Conservation (phyloP, 2,888 invertebrate species). For the Aspidapion aeneum region DNA sequence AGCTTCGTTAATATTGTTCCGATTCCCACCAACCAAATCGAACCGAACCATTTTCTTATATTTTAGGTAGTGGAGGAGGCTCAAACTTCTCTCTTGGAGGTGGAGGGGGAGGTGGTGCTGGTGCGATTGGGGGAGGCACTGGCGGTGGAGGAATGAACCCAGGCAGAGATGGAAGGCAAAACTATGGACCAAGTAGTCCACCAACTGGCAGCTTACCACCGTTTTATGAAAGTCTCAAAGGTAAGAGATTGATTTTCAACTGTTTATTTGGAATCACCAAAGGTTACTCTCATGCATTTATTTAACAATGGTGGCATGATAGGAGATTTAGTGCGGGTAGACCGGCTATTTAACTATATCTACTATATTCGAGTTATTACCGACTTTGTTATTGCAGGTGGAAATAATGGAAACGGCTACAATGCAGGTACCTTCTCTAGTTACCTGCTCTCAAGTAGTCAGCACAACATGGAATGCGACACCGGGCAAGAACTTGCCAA, state of each 20-base stretch:
- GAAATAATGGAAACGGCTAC: slow-evolving; percentile 66
- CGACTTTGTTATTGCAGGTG: no score
- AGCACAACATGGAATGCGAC: slow-evolving; percentile 73
- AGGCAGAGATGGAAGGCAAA: slow-evolving; percentile 78
- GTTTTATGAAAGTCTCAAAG: slow-evolving; percentile 81
- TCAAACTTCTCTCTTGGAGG: slow-evolving; percentile 42
- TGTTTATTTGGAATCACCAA: no score
- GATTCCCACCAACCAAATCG: no score
- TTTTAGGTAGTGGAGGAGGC: slow-evolving; percentile 19
- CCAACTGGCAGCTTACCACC: slow-evolving; percentile 86
- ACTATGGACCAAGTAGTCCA: slow-evolving; percentile 84
- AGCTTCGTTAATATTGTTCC: no score
- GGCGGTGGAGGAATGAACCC: slow-evolving; percentile 68
- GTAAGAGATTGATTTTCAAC: slow-evolving; percentile 41
- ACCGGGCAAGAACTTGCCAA: slow-evolving; percentile 60
- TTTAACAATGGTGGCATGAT: no score
- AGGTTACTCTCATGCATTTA: no score
- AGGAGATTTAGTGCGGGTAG: no score
- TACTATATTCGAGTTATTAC: no score
- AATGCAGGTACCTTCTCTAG: slow-evolving; percentile 62
- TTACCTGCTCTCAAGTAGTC: slow-evolving; percentile 66
- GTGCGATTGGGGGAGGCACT: slow-evolving; percentile 55
- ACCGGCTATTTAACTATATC: no score
- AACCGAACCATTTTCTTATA: no score
- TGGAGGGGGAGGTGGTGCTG: slow-evolving; percentile 56